These are phyloP conservation scores for Rhinichthys osculus DNA, from an alignment of 2,797 vertebrate genomes.

Conservation along the genomic window DNA sequence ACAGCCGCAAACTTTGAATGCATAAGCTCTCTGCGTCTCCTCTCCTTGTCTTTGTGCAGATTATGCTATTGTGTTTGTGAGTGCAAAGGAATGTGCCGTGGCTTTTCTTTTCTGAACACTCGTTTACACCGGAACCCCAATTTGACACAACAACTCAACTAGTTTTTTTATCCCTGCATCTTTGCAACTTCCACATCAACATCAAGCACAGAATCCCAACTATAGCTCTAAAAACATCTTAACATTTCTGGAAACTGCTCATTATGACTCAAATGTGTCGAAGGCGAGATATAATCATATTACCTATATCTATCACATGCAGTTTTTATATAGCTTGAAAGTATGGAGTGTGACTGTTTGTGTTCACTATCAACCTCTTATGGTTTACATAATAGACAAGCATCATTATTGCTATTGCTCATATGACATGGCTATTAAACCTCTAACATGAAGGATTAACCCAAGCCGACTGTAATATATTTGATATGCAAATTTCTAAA, in stretches of 20 bases:
- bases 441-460: background rate
- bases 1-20: constrained; percentile 79
- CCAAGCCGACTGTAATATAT: too few relatives aligned
- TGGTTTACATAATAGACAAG: background rate
- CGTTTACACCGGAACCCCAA: constrained; percentile 48
- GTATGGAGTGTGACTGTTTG: background rate
- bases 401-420: background rate
- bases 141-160: constrained; percentile 51
- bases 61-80: constrained; percentile 64
- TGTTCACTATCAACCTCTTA: background rate
- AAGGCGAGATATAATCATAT: background rate
- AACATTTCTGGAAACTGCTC: background rate
- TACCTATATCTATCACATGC: background rate
- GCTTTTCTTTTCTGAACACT: constrained; percentile 50
- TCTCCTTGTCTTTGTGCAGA: constrained; percentile 67
- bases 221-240: background rate
- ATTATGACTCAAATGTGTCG: background rate
- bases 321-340: background rate
- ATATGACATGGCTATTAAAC: background rate
- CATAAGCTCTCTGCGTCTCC: constrained; percentile 73
- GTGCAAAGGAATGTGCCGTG: constrained; percentile 56
- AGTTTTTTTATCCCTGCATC: background rate
- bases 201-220: background rate
- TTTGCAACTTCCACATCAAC: background rate
- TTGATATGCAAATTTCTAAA: background rate